These are phyloP conservation scores for Aphelinus atriplicis DNA, from an alignment of 1,140 invertebrate species.

Conservation along the genomic window DNA sequence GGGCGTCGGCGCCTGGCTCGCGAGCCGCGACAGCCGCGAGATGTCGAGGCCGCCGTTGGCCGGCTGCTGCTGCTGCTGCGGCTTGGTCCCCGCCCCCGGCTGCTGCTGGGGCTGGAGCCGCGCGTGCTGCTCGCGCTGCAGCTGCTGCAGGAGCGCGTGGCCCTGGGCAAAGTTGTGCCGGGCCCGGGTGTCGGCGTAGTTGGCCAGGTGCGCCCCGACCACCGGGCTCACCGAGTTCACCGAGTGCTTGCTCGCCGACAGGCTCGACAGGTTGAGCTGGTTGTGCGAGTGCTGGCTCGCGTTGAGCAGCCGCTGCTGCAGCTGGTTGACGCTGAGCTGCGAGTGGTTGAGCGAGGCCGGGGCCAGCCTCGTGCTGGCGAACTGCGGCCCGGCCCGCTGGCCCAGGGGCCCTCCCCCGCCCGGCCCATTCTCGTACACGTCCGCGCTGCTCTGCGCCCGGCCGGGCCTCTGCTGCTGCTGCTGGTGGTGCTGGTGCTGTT, in stretches of 20 bases:
- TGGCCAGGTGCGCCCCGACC: conserved; percentile 20
- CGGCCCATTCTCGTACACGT: conserved; percentile 60
- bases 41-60: conserved; percentile 68
- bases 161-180: background rate
- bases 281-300: conserved; percentile 67
- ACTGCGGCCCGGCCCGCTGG: conserved; percentile 40
- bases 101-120: conserved; percentile 44
- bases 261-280: conserved; percentile 75
- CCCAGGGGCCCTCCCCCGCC: conserved; percentile 34
- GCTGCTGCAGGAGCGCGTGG: conserved; percentile 31
- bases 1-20: conserved; percentile 56
- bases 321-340: conserved; percentile 62
- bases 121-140: conserved; percentile 43
- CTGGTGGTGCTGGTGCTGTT: conserved; percentile 37
- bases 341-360: conserved; percentile 58
- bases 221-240: conserved; percentile 70
- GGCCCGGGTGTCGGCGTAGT: background rate
- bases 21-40: conserved; percentile 61
- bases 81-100: conserved; percentile 14
- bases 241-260: conserved; percentile 77
- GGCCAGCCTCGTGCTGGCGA: conserved; percentile 54
- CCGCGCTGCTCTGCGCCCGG: conserved; percentile 54
- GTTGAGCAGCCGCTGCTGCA: conserved; percentile 56
- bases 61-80: conserved; percentile 36
- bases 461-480: conserved; percentile 32